Base-by-base conservation (phyloP, 2,888 invertebrate species). In the Petrolisthes manimaculis region DNA sequence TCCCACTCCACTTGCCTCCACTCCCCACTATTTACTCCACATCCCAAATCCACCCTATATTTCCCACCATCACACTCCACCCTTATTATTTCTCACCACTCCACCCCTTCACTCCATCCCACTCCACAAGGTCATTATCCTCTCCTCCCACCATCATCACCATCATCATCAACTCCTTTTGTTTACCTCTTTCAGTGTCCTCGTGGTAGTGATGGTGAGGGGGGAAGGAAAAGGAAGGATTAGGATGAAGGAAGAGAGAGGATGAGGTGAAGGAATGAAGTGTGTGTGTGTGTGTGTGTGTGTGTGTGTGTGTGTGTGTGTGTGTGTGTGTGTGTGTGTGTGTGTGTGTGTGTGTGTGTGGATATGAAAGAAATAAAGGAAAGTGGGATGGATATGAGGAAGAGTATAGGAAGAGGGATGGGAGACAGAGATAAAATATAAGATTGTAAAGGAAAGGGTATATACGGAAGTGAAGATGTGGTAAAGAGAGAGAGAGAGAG, bases 161-260 rank as follows among this genome's bases (percentile, higher is more conserved):
- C 55, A 83, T 83, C 83, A 83, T 83, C 83, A 83, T 83, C 53
- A 78, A 78, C 74, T 55, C 54, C 74, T 55, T 24, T 24, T 14
- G 80, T 74, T 55, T 83, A 74, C 74, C 54, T 74, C 83, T 54
- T 55, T 24, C 74, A 55, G 24, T 55, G 80, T 6, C 24, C 9
- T 9, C 8, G 6, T n/a, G 69, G 24, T 69, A 8, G 54, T 21
- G 53, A 37, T 54, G 12, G 74, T 37, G n/a, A 12, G 24, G n/a
- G 4, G 21, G 3, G 74, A 24, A 54, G 21, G 21, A 14, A 74
- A 1, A 21, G 37, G 51, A 51, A 37, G 9, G 51, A 18, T 24
- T 24, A 2, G n/a, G 78, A 14, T 5, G 78, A 51, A 51, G 51
- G 6, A 78, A 5, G 78, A 6, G 24, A 51, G 21, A 51, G 8